phyloP scores from a whole-genome alignment of 2,113 vertebrate species.

The Podocnemis expansa region DNA sequence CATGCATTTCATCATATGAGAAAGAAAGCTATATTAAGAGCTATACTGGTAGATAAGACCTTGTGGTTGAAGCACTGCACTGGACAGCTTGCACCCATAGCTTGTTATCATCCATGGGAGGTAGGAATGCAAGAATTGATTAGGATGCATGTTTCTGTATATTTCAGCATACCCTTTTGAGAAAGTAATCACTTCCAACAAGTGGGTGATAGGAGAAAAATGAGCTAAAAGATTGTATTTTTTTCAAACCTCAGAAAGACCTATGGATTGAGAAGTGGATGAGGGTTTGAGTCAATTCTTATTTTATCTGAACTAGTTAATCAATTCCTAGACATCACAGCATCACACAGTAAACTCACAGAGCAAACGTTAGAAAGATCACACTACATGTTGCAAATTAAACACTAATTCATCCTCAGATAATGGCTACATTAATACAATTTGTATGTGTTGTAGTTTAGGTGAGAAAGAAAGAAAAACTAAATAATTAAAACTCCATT shows the following conservation, averaged over 20 bases:
- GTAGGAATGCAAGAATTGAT: too few relatives aligned
- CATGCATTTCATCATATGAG: too few relatives aligned
- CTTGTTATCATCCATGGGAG: too few relatives aligned
- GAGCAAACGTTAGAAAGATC: too few relatives aligned
- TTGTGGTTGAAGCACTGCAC: too few relatives aligned
- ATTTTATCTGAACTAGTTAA: too few relatives aligned
- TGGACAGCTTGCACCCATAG: too few relatives aligned
- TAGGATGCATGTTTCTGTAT: not conserved
- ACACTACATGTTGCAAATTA: not conserved
- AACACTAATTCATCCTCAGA: not conserved
- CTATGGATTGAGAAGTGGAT: not conserved
- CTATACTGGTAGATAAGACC: too few relatives aligned
- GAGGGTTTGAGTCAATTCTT: too few relatives aligned
- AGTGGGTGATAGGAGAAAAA: not conserved
- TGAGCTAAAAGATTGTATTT: not conserved
- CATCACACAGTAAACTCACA: too few relatives aligned
- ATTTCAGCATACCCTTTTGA: not conserved
- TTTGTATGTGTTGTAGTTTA: not conserved
- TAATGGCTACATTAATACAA: not conserved
- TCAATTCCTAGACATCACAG: too few relatives aligned
- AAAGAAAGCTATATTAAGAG: too few relatives aligned
- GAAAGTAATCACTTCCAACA: not conserved
- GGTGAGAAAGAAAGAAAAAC: not conserved
- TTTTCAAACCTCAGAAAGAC: not conserved
- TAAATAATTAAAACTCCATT: not conserved